Evolutionary conservation across 2,888 invertebrate species (phyloP), one percentile per base, ranked within the genome.

Genomic region (Dolichomitus sp.): DNA sequence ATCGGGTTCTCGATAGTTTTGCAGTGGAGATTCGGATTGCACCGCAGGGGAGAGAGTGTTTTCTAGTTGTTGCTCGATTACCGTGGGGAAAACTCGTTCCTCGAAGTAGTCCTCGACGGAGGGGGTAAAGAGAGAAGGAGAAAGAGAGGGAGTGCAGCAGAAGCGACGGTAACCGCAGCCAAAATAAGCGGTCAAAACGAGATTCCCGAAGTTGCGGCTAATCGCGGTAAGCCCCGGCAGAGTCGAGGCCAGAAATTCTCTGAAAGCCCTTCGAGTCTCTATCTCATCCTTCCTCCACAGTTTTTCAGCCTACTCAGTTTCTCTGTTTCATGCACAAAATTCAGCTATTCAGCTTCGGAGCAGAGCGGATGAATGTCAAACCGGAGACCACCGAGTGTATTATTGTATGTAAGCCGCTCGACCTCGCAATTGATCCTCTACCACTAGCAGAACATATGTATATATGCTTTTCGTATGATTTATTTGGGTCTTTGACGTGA

Each of bases 141-240:
- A 74, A 79, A 59, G 52, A 52, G 61, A 23, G 61, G 52, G 85
- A 68, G 14, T 17, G 9, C 12, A 12, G 33, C 11, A 23, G 61
- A 48, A 81, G 82, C 52, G 27, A 68, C 52, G 68, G 79, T 68
- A 68, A 79, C 83, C 83, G 72, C 83, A 80, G 76, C 59, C 80
- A 83, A 83, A 83, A 83, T 83, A 83, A 80, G 83, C 83, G 83
- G 79, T 80, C 61, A 65, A 83, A 83, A 83, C 80, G 83, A 83
- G 83, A 83, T 79, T 79, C 79, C 40, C 75, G 79, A 76, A 83
- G 83, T 83, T 83, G 83, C 37, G 76, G 80, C 76, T 83, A 80
- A 83, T 80, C 79, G 83, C 83, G 74, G 79, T 76, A 80, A 83
- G 72, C 75, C 57, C 82, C 33, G 70, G 33, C 59, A 66, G 45